These are phyloP conservation scores for Scopus umbretta DNA, from an alignment of 2,113 vertebrate species.

Conservation along the genomic window DNA sequence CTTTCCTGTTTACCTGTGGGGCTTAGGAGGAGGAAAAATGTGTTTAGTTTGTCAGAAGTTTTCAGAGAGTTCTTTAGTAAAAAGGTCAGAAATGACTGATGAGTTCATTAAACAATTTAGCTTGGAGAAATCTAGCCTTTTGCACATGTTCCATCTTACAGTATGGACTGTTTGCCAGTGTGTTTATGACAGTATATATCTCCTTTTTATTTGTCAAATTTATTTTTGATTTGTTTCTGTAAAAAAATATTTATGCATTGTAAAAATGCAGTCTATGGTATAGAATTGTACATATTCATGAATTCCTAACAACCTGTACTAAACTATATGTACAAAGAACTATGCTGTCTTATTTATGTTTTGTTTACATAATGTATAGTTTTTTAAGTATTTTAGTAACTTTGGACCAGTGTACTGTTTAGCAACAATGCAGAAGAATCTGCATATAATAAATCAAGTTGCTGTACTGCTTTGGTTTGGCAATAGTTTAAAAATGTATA, in stretches of 20 bases:
- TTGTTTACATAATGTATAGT: slow-evolving; percentile 90
- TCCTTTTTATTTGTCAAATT: slow-evolving; percentile 67
- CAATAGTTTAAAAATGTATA: slow-evolving; percentile 43
- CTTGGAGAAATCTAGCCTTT: slow-evolving; percentile 64
- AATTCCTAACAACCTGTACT: slow-evolving; percentile 74
- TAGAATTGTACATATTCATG: slow-evolving; percentile 77
- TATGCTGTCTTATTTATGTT: slow-evolving; percentile 91
- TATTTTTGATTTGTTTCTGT: slow-evolving; percentile 67
- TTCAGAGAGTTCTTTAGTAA: slow-evolving; percentile 52
- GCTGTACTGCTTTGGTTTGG: slow-evolving; percentile 69
- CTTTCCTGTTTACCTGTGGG: slow-evolving; percentile 40
- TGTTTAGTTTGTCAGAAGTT: slow-evolving; percentile 43
- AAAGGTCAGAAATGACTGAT: slow-evolving; percentile 30
- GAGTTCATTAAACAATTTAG: slow-evolving; percentile 35
- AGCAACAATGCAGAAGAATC: slow-evolving; percentile 81
- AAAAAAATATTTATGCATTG: slow-evolving; percentile 73
- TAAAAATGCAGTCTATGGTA: slow-evolving; percentile 69
- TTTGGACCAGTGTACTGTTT: slow-evolving; percentile 88
- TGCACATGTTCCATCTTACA: slow-evolving; percentile 66
- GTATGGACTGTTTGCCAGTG: slow-evolving; percentile 62
- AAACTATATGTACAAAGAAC: slow-evolving; percentile 79
- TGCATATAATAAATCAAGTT: slow-evolving; percentile 84
- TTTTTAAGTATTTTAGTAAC: slow-evolving; percentile 91
- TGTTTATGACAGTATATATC: slow-evolving; percentile 55
- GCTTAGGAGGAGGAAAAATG: background rate